Conservation (phyloP, 2,888 invertebrate species). For the Ormyrus thymus region DNA sequence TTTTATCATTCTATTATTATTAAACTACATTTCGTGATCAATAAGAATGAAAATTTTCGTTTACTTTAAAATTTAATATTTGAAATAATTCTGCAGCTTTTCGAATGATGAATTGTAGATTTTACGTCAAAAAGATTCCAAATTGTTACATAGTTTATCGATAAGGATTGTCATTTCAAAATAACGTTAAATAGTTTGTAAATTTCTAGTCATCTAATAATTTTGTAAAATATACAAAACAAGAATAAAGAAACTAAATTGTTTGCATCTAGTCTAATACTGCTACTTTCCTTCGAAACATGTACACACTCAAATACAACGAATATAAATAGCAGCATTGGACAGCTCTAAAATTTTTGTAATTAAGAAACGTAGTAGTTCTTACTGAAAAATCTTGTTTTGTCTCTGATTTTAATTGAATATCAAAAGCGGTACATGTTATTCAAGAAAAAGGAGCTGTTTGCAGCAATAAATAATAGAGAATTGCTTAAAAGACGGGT, state of each 20-base stretch:
- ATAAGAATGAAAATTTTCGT: not conserved
- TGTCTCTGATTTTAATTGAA: not conserved
- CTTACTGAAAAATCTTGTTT: slow-evolving; percentile 21
- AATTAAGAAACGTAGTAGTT: not conserved
- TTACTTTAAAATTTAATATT: slow-evolving; percentile 4
- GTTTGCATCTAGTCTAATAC: not conserved
- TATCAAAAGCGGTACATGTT: not conserved
- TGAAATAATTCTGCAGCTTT: slow-evolving; percentile 12
- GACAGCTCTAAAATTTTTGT: slow-evolving; percentile 6
- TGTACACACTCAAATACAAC: slow-evolving; percentile 42
- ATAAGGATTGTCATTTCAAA: slow-evolving; percentile 15
- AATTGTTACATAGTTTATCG: slow-evolving; percentile 14
- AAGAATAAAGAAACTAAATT: not conserved
- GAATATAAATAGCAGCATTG: slow-evolving; percentile 38
- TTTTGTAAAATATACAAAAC: slow-evolving; percentile 25
- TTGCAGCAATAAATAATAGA: slow-evolving; percentile 38
- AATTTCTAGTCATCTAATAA: slow-evolving; percentile 6
- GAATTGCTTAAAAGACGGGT: slow-evolving; percentile 6
- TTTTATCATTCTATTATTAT: not conserved
- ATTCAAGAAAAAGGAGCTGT: slow-evolving; percentile 36
- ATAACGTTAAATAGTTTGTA: slow-evolving; percentile 19
- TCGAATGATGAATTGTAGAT: not conserved
- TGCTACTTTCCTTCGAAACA: slow-evolving; percentile 30
- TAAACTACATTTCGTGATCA: too few relatives aligned
- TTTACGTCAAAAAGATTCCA: slow-evolving; percentile 20